Conservation (phyloP, 1,140 invertebrate species). For the Tigriopus japonicus region DNA sequence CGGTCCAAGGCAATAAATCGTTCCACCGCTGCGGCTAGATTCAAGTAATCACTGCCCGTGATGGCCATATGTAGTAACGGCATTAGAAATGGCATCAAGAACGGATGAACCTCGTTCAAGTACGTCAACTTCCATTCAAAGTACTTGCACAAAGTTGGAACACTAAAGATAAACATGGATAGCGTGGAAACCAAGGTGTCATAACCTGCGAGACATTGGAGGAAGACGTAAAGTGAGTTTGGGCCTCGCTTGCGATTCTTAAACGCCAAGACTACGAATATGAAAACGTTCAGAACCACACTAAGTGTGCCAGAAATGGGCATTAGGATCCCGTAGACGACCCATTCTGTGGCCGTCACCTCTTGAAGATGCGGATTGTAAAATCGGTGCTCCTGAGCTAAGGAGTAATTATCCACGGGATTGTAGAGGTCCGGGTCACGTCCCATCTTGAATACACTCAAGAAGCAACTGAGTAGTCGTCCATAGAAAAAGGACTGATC, state of each 20-base stretch:
- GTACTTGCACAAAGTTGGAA: neutral
- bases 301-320: neutral
- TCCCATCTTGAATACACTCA: no score
- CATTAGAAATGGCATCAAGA: neutral
- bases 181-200: neutral
- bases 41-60: neutral
- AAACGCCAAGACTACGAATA: neutral
- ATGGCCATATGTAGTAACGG: neutral
- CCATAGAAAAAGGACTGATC: no score
- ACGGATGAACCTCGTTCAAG: neutral
- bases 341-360: neutral
- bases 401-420: no score
- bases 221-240: neutral
- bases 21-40: neutral
- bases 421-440: no score
- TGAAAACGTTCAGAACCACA: neutral
- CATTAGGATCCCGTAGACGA: neutral
- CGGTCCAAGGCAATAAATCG: neutral
- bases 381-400: neutral
- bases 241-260: neutral
- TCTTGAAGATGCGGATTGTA: slow-evolving; percentile 9
- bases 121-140: neutral
- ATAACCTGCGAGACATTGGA: neutral
- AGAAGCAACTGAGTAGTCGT: no score
- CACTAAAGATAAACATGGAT: neutral